Percentiles rank a stretch among this genome's conserved stretches.
Evolutionary conservation across 2,797 vertebrate species (phyloP).

Genomic region (Nannoperca obscura): DNA sequence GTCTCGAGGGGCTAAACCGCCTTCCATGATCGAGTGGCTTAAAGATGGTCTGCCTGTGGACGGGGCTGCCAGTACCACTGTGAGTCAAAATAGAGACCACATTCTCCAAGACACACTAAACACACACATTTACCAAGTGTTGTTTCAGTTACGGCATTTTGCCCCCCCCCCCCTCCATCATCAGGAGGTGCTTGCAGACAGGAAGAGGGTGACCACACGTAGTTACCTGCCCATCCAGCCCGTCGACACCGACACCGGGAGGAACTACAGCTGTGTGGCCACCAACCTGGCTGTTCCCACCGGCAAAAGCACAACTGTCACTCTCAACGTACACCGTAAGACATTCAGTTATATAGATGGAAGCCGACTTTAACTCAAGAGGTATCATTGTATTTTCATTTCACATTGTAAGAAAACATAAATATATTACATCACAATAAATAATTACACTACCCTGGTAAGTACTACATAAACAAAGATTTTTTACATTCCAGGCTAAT

Average conservation of each 20-base stretch:
- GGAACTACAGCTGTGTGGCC: slow-evolving; percentile 91
- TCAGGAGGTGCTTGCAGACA: slow-evolving; percentile 91
- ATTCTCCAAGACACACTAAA: background rate
- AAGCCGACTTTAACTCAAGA: background rate
- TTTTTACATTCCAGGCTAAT: background rate
- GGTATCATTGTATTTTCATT: background rate
- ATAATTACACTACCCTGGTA: no score
- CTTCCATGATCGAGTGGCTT: slow-evolving; percentile 91
- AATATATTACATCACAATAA: background rate
- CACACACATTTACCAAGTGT: background rate
- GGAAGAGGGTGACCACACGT: slow-evolving; percentile 92
- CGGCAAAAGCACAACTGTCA: slow-evolving; percentile 90
- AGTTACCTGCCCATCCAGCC: slow-evolving; percentile 92
- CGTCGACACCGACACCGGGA: slow-evolving; percentile 91
- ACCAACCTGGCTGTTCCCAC: slow-evolving; percentile 88
- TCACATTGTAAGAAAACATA: background rate
- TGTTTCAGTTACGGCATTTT: background rate
- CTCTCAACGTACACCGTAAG: slow-evolving; percentile 95
- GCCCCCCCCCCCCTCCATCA: background rate
- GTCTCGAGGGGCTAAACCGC: slow-evolving; percentile 92
- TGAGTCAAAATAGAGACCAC: slow-evolving; percentile 63
- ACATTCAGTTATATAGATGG: background rate
- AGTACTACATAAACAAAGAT: background rate
- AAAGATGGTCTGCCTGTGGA: slow-evolving; percentile 90
- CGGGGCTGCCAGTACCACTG: slow-evolving; percentile 88